phyloP scores from a whole-genome alignment of 2,113 vertebrate species.

The Phyllostomus discolor region DNA sequence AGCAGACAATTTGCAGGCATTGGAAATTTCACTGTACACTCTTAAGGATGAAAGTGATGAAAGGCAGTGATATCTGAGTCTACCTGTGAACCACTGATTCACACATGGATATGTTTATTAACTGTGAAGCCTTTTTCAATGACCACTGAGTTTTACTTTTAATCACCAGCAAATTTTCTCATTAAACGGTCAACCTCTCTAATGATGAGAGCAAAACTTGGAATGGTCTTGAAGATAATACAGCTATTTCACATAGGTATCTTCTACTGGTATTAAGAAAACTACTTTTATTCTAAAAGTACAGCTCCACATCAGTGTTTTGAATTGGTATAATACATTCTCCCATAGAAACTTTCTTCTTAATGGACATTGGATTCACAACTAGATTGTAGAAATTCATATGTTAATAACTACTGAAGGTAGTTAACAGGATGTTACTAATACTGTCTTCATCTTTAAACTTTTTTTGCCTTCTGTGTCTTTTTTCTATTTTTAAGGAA shows the following conservation, averaged over 20 bases:
- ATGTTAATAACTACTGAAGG: background rate
- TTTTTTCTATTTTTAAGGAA: constrained; percentile 38
- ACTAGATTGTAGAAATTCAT: background rate
- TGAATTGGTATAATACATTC: background rate
- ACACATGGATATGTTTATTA: background rate
- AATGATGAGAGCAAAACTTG: background rate
- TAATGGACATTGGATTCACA: background rate
- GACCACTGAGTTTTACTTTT: background rate
- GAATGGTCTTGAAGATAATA: background rate
- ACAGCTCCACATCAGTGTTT: background rate
- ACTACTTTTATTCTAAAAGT: background rate
- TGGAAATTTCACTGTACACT: background rate
- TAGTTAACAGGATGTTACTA: no score
- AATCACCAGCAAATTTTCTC: background rate
- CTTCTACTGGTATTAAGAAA: background rate
- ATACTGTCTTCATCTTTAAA: no score
- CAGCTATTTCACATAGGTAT: background rate
- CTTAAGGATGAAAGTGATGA: background rate
- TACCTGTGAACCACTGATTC: background rate
- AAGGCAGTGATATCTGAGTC: background rate
- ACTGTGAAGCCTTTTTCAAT: background rate
- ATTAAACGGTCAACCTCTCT: background rate
- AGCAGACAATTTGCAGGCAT: background rate
- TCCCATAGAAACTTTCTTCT: background rate
- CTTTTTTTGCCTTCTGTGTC: background rate